Evolutionary conservation across 92 coral and sea anemone genomes (phyloP), one percentile per base, ranked within the genome.

Genomic region (Plumapathes pennacea): DNA sequence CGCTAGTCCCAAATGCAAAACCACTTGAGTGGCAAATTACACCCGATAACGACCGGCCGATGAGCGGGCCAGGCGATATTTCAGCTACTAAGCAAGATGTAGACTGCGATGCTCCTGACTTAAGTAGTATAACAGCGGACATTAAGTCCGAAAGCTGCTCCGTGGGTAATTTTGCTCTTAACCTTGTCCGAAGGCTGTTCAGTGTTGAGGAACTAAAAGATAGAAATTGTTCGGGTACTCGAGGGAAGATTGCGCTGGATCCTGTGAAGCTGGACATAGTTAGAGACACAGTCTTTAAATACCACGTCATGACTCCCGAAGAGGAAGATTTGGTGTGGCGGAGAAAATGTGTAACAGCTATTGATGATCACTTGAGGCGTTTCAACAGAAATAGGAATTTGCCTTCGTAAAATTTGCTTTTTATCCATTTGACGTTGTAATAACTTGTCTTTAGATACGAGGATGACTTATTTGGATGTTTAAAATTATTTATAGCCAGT

Each of bases 351-450:
- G 19, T 73, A 19, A 57, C 60, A 0, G 54, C 64, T n/a, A 64
- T 80, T 5, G 77, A 80, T 38, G 86, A 80, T 44, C 74, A 21
- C 46, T 70, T 73, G 17, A 69, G 82, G 19, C 76, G 86, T 9
- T 68, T 66, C 19, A 73, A 72, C 38, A 56, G 72, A 22, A 27
- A 65, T 7, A 53, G 72, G n/a, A n/a, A n/a, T n/a, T n/a, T n/a
- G n/a, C n/a, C n/a, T n/a, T n/a, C n/a, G n/a, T n/a, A n/a, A n/a
- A n/a, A n/a, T n/a, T n/a, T n/a, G n/a, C n/a, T n/a, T n/a, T n/a
- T n/a, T n/a, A n/a, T n/a, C n/a, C n/a, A n/a, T n/a, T n/a, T n/a
- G n/a, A n/a, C n/a, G n/a, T n/a, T n/a, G n/a, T n/a, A n/a, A n/a
- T n/a, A n/a, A n/a, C n/a, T n/a, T n/a, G n/a, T n/a, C n/a, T n/a